Base-by-base conservation (phyloP, 2,113 vertebrate genomes). In the Acanthochromis polyacanthus region DNA sequence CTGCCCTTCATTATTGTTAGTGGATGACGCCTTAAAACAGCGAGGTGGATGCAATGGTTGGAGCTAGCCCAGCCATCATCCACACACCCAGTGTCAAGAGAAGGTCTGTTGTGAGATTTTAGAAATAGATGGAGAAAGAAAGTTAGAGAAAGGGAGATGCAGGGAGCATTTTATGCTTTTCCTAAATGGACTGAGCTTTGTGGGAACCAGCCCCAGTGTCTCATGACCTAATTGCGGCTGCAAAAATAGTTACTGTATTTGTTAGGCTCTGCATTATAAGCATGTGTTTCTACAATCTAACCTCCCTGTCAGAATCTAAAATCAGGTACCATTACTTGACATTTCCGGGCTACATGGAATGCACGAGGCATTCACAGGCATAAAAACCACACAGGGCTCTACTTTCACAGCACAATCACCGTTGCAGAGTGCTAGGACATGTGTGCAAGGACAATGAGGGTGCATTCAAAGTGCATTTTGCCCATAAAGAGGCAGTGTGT, bases 151-250 rank as follows among this genome's bases (percentile, higher is more conserved):
- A 57, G 40, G 46, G 25, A 28, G 46, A 64, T 17, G 19, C 22
- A 67, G 59, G 32, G 25, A 51, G 20, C 32, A 58, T 59, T 25
- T 71, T 64, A 55, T 59, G 22, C 67, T 64, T 74, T 65, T 65
- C 74, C 65, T 65, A 79, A 85, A 81, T 78, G 66, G 82, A 75
- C 75, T 58, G 62, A 56, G 52, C 14, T 80, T 67, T 83, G 68
- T 64, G 40, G 81, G 68, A 82, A 69, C 28, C 75, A 76, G 58
- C 66, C 43, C 70, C 30, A 80, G 81, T 51, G 50, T 75, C 65
- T 68, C 62, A 43, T 84, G 86, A 86, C 81, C 86, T 84, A 80
- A 80, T 84, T 90, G 81, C 59, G 12, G 60, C 71, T 57, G 48
- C 55, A 88, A 80, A 83, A 83, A 83, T 71, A 82, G 73, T 83